Conservation (phyloP, 2,113 vertebrate genomes). For the Tringa solitaria region DNA sequence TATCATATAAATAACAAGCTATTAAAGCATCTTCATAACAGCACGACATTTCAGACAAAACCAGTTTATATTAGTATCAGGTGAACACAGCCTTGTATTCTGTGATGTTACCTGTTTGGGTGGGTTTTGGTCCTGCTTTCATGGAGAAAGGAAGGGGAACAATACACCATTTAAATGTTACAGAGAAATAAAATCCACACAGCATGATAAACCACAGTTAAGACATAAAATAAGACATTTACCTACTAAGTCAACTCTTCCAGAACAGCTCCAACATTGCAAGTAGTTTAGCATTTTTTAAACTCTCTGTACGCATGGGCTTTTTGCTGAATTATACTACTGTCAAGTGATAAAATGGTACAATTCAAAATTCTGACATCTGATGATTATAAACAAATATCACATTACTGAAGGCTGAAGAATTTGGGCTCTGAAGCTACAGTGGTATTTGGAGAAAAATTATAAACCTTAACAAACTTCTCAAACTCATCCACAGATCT, state of each 20-base stretch:
- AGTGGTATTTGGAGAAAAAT: background rate
- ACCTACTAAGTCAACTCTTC: background rate
- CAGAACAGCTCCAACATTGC: background rate
- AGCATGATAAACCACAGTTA: background rate
- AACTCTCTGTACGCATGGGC: accelerated
- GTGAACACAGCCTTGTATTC: background rate
- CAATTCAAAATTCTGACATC: background rate
- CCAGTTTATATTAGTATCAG: background rate
- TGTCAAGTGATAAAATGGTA: background rate
- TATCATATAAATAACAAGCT: background rate
- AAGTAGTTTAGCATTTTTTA: background rate
- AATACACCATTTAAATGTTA: background rate
- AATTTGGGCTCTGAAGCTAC: background rate
- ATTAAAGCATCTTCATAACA: background rate
- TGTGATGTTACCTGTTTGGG: background rate
- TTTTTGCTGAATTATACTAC: background rate
- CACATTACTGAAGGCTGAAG: background rate
- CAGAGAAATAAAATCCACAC: background rate
- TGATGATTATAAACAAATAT: background rate
- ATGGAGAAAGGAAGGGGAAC: background rate
- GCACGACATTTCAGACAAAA: background rate
- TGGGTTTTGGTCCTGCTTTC: background rate
- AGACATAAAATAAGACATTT: background rate
- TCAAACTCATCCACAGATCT: background rate
- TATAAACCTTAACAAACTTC: background rate